Base-by-base conservation (phyloP, 2,797 vertebrate species). In the Salmo trutta region DNA sequence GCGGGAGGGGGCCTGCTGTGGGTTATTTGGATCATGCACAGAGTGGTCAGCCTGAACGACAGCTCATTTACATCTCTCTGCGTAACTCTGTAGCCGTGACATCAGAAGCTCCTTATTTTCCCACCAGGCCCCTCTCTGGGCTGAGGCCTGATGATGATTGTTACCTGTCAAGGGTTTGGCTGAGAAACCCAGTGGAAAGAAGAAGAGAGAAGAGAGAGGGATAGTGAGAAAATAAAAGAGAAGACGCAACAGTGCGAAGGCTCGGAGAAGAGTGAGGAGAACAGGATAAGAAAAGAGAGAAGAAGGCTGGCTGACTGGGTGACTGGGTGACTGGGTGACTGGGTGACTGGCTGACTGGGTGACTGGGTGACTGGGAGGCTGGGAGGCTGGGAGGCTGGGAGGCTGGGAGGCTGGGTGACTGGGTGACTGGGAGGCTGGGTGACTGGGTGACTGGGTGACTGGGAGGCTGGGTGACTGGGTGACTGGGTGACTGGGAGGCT, bases 11-110 rank as follows among this genome's bases (percentile, higher is more conserved):
- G 66, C 80, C 85, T 71, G 69, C 87, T 85, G 85, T 72, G 81
- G 86, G 83, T 82, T 62, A 79, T 5, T 74, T 70, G 77, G 10
- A 31, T 54, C 14, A 80, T 84, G 78, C 83, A 74, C 70, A 47
- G 77, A 76, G 77, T 24, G 53, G 88, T 82, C 82, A 88, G 85
- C 79, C 75, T 82, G 66, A 88, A 81, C 75, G 17, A 75, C 41
- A 47, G 41, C 12, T 47, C 41, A 47, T 47, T 47, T 47, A 47
- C 41, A 47, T 47, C 41, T 47, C 41, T 10, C 41, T 47, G 41
- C 12, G 10, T 47, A 47, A 47, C 41, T 47, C 41, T 47, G 41
- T 12, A 47, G 41, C 41, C 41, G 10, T 47, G 41, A 47, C 10
- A 47, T 47, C 41, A 66, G 3, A 29, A 66, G 27, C 24, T 66